Base-by-base conservation (phyloP, 2,888 invertebrate genomes). In the Prionchulus punctatus region DNA sequence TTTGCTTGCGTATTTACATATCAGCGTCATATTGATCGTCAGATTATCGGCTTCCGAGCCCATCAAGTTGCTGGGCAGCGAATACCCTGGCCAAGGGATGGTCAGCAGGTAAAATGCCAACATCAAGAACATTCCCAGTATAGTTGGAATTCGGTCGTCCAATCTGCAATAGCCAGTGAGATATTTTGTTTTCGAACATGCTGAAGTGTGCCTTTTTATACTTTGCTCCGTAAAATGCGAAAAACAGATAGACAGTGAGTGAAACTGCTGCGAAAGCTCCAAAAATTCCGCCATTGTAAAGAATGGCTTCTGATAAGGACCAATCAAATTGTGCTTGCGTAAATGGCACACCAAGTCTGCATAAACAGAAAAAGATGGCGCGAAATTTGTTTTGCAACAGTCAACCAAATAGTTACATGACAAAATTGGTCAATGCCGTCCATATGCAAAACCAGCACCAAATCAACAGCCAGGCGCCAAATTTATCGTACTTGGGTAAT, bases 261-360 rank as follows among this genome's bases (percentile, higher is more conserved):
- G 45, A 45, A n/a, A 23, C 45, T 7, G 45, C 12, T 4, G 45
- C 45, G 45, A 45, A 45, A n/a, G 23, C 18, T 7, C 45, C 45
- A 45, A 45, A 45, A 12, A 45, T 45, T 7, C 18, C 45, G 7
- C 45, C 45, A 23, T 45, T 45, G 23, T 45, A 45, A 23, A 23
- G 7, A 23, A 45, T 45, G 4, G 45, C 45, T 7, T 12, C 23
- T 45, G 12, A n/a, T n/a, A 23, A n/a, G 4, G 12, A n/a, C 45
- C 45, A 45, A 45, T 45, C 45, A 23, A 45, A 45, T 23, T 45
- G 45, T 7, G 45, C 45, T 45, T 45, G 45, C 12, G 45, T 45
- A 23, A 45, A 45, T 7, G 45, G 45, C 7, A 45, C 45, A 12
- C 45, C 45, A 23, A 45, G 45, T 23, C 45, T 45, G 45, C 45